Conservation (phyloP, 2,113 vertebrate genomes). For the Aphelocoma coerulescens region DNA sequence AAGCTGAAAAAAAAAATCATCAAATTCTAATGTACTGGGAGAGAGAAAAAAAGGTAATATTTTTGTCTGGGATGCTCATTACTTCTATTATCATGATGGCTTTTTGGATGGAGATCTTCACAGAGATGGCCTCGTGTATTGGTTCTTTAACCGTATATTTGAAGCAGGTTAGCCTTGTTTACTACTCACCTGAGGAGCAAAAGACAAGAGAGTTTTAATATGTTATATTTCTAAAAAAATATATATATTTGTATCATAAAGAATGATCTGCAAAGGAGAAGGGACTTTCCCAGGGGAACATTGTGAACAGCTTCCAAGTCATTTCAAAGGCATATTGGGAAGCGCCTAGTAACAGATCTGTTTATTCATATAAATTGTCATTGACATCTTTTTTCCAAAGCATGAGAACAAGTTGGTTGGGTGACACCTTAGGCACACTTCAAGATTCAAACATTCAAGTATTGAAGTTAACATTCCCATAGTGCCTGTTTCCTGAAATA, state of each 20-base stretch:
- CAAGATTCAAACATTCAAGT: background rate
- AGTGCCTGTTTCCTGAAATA: background rate
- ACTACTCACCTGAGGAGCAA: background rate
- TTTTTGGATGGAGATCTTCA: background rate
- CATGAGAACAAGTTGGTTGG: background rate
- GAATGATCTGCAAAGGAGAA: background rate
- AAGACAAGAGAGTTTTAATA: background rate
- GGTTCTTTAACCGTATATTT: background rate
- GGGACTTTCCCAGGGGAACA: background rate
- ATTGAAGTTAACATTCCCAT: background rate
- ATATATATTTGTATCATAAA: fast-evolving
- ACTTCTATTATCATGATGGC: background rate
- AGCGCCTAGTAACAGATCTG: background rate
- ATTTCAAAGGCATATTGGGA: background rate
- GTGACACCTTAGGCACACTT: background rate
- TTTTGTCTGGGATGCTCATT: background rate
- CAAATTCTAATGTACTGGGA: background rate
- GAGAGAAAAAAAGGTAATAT: background rate
- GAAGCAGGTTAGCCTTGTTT: background rate
- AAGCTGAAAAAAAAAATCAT: background rate
- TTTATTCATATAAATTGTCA: background rate
- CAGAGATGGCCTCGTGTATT: background rate
- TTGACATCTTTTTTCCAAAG: background rate
- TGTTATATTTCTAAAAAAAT: background rate
- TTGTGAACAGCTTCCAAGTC: background rate